Evolutionary conservation across 2,113 vertebrate genomes (phyloP), one percentile per base, ranked within the genome.

Genomic region (Azemiops feae): DNA sequence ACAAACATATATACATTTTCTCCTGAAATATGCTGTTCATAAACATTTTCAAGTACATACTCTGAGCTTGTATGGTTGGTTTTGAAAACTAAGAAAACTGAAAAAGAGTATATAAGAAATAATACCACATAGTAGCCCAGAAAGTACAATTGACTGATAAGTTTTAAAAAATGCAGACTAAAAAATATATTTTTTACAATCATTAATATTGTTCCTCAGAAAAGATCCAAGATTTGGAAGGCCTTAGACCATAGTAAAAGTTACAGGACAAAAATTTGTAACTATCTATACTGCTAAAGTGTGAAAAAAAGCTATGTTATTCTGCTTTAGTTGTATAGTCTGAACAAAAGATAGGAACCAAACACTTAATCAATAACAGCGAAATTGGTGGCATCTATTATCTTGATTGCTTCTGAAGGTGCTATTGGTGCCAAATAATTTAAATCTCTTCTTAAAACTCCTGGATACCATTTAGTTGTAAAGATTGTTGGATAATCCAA

Each of bases 351-450:
- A 39, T 89, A 89, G 58, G 54, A 88, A 92, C 39, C 58, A 88
- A 69, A 88, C 86, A 69, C 39, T 88, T 27, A 88, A 54, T 92
- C 91, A 88, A 54, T 93, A 93, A 22, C 30, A 58, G 4, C 47
- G 10, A 86, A 85, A 50, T 93, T 60, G 88, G 30, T 87, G 47
- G 64, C 5, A 92, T 93, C 53, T 89, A 25, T 93, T 88, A 64
- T 94, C 93, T 93, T 88, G 8, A 87, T 89, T 74, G 55, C 45
- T 87, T 69, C 45, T 81, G 45, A 89, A 0, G 89, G 92, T 92
- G 30, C 88, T 9, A 0, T 23, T 92, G 4, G 3, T 34, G 85
- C 1, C 0, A n/a, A 7, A 12, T 69, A n/a, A 88, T 45, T 16
- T 47, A 34, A 91, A 88, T 57, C 14, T 89, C 91, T 2, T 4